Percentiles rank a stretch among this genome's conserved stretches.
These are phyloP conservation scores for Fabriciana adippe DNA, from an alignment of 2,888 invertebrate genomes.

Conservation along the genomic window DNA sequence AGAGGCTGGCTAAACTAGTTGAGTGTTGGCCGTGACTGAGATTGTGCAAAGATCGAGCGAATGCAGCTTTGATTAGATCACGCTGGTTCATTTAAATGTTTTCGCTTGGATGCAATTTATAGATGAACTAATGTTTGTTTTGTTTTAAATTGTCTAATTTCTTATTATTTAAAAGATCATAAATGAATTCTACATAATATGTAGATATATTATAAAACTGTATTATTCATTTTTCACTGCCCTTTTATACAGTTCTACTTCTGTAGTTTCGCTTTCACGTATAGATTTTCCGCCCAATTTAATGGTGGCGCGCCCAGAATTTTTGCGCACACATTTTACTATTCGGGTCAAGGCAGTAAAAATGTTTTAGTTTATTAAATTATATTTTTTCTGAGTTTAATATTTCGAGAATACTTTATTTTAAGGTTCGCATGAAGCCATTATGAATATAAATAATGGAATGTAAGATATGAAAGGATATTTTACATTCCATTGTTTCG, in stretches of 20 bases:
- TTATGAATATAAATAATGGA: no score
- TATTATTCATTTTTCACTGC: conserved; percentile 1
- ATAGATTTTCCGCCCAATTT: conserved; percentile 46
- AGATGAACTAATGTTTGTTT: conserved; percentile 4
- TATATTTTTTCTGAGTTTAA: conserved; percentile 2
- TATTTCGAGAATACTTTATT: neutral
- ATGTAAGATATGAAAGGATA: no score
- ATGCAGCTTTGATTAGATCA: conserved; percentile 37
- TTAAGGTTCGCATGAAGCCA: no score
- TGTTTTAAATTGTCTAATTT: neutral
- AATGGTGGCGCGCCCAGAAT: conserved; percentile 47
- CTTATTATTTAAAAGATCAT: neutral
- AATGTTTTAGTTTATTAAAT: conserved; percentile 25
- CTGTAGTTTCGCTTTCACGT: conserved; percentile 38
- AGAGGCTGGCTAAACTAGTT: conserved; percentile 26
- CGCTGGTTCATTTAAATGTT: conserved; percentile 31
- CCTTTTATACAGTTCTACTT: neutral
- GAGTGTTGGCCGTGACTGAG: conserved; percentile 39
- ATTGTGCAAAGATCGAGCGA: conserved; percentile 37
- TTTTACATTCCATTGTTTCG: no score
- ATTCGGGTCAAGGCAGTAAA: conserved; percentile 43
- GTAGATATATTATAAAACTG: neutral
- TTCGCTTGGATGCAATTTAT: conserved; percentile 25
- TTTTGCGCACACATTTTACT: conserved; percentile 47
- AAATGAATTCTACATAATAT: neutral